Base-by-base conservation (phyloP, 2,113 vertebrate genomes). In the Mungos mungo region DNA sequence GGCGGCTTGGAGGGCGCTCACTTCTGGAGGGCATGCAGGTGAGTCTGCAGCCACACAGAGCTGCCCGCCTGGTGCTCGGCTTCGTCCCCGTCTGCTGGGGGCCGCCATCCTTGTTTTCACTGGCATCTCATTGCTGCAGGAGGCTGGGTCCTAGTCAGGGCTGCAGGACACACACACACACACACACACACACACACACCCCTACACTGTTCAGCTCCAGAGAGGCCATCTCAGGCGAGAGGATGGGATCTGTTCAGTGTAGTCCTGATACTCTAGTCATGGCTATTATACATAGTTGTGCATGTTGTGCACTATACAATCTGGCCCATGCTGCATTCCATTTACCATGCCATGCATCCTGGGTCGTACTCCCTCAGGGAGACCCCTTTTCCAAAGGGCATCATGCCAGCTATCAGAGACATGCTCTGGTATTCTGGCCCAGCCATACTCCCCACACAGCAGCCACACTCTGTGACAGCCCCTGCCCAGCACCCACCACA, bases 41-140 rank as follows among this genome's bases (percentile, higher is more conserved):
- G 14, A 2, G 38, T 10, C 1, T 3, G 54, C 65, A n/a, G 80
- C 33, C 6, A 3, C 16, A 1, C 7, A 14, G 74, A 68, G 45
- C 69, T 23, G 72, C 41, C 82, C 19, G 25, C 47, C 25, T 3
- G 47, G 29, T 69, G 19, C 71, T 82, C 18, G 1, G 47, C 69
- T 63, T 72, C 41, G n/a, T 27, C 5, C 50, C 35, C 12, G 14
- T 18, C 15, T 8, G 74, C 2, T 3, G 3, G 11, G 60, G 35
- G 14, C n/a, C 18, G 23, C 45, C 47, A 15, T 83, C 60, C 38
- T 71, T 25, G 18, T 19, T 79, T 65, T 47, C 0, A 97, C 89
- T 97, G 99, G 95, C 98, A 99, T 98, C 99, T 99, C 97, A 99
- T 99, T 97, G 98, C 99, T 38, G 99, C 98, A 1, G 99, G 99